A percentile compares a stretch with the other conserved stretches of the same genome.
Conservation (phyloP, 1,140 invertebrate genomes). For the Trichogramma pretiosum region DNA sequence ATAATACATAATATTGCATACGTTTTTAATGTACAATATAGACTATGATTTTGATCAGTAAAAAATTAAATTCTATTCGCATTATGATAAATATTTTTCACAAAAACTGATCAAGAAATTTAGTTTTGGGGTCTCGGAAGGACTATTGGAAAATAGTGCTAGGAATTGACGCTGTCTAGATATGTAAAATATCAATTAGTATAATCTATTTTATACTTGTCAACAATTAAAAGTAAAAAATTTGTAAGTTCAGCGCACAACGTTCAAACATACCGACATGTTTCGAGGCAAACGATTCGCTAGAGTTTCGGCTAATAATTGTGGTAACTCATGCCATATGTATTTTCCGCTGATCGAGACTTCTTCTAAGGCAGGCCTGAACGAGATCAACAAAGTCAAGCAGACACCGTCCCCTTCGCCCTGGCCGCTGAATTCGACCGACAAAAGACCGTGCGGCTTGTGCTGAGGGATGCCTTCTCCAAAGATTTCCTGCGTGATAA, state of each 20-base stretch:
- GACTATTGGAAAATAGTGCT: too few species aligned
- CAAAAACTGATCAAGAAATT: neutral
- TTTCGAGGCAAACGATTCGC: constrained; percentile 56
- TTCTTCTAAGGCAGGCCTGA: constrained; percentile 74
- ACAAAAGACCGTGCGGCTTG: constrained; percentile 71
- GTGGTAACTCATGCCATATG: constrained; percentile 73
- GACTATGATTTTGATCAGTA: too few species aligned
- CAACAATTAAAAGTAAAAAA: neutral
- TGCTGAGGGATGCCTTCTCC: constrained; percentile 76
- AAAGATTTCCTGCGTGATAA: constrained; percentile 65
- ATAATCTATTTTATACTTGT: neutral
- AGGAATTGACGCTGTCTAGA: too few species aligned
- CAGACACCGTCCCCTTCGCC: constrained; percentile 67
- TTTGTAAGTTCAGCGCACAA: constrained; percentile 56
- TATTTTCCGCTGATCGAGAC: constrained; percentile 78
- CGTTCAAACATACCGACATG: constrained; percentile 71
- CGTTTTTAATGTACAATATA: too few species aligned
- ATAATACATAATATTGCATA: too few species aligned
- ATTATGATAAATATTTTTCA: too few species aligned
- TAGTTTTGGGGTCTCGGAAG: too few species aligned
- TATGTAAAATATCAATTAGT: too few species aligned
- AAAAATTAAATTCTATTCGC: too few species aligned
- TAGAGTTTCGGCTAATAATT: constrained; percentile 61
- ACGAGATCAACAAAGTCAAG: constrained; percentile 75
- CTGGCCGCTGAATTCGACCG: constrained; percentile 52